Evolutionary conservation across 1,140 invertebrate genomes (phyloP).

Genomic region (Nylanderia fulva): DNA sequence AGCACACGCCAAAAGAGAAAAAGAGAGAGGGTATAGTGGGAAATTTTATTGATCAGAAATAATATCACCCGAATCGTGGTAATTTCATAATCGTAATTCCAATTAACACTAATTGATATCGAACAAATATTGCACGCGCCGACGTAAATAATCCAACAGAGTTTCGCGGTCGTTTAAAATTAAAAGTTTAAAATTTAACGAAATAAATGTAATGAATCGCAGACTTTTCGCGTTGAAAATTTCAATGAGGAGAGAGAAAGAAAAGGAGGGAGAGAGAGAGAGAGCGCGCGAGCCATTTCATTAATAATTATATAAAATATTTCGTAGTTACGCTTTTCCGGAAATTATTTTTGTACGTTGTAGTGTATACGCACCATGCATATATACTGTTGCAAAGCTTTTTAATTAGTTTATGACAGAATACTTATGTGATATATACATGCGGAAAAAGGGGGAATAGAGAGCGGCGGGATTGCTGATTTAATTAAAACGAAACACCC

Average conservation of each 20-base stretch:
- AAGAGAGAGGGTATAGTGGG: neutral
- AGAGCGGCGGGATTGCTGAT: neutral
- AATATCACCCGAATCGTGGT: neutral
- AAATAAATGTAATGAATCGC: conserved; percentile 31
- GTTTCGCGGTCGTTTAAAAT: conserved; percentile 26
- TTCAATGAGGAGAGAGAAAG: neutral
- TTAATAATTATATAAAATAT: conserved; percentile 25
- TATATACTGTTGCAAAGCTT: conserved; percentile 28
- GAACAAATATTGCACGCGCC: conserved; percentile 17
- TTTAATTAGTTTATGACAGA: conserved; percentile 54
- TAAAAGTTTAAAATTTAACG: conserved; percentile 32
- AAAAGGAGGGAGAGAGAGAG: too few relatives aligned
- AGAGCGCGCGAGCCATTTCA: too few relatives aligned
- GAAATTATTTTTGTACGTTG: conserved; percentile 22
- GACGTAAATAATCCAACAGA: conserved; percentile 13
- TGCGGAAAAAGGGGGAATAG: too few relatives aligned
- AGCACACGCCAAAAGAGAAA: neutral
- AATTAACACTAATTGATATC: conserved; percentile 41
- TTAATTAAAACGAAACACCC: conserved; percentile 57
- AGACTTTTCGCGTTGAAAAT: conserved; percentile 12
- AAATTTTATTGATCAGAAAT: conserved; percentile 29
- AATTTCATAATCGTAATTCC: conserved; percentile 33
- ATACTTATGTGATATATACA: conserved; percentile 13
- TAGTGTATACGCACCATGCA: too few relatives aligned
- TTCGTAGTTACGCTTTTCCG: neutral